Evolutionary conservation across 2,113 vertebrate species (phyloP), one percentile per base, ranked within the genome.

Genomic region (Amblyopsis rosae): DNA sequence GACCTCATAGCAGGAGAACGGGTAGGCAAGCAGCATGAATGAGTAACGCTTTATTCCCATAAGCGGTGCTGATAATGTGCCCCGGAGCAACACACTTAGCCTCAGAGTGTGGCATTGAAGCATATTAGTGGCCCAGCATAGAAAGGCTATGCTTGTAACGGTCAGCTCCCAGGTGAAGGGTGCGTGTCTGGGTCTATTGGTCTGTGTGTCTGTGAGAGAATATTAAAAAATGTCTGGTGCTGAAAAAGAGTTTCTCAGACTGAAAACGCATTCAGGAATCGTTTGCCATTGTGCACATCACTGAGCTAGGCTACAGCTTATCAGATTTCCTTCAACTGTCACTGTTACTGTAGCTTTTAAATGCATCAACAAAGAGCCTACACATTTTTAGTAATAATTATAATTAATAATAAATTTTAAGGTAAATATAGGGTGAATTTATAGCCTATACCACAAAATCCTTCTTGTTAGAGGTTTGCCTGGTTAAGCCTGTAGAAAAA

Each of bases 241-340:
- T 9, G 49, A 50, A 50, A 50, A 12, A 50, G 1, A 50, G 49
- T 50, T 12, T 50, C 49, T 50, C 49, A 12, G 13, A 11, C 49
- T 50, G 49, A 13, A 50, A 3, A 41, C 6, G 5, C 35, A 41
- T 41, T 41, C 35, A 41, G 35, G 35, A 41, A 41, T 41, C 6
- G 7, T 41, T 41, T 5, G 35, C 7, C 35, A 41, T 41, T 41
- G 35, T 41, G 35, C 5, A 41, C 7, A 41, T 41, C 35, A 41
- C 35, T 41, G 35, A 41, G 35, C 35, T 41, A 41, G 35, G 35
- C 35, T 41, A 41, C 7, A 41, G 4, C 3, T 5, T 5, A 77
- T 54, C 53, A 70, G 35, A 3, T 26, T 26, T 26, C 73, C 62
- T 66, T 72, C 74, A 78, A 71, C 77, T 83, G 71, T 54, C 58